A percentile compares a stretch with the other conserved stretches of the same genome.
These are phyloP conservation scores for Poeciliopsis infans DNA, from an alignment of 2,797 vertebrate genomes.

Conservation along the genomic window DNA sequence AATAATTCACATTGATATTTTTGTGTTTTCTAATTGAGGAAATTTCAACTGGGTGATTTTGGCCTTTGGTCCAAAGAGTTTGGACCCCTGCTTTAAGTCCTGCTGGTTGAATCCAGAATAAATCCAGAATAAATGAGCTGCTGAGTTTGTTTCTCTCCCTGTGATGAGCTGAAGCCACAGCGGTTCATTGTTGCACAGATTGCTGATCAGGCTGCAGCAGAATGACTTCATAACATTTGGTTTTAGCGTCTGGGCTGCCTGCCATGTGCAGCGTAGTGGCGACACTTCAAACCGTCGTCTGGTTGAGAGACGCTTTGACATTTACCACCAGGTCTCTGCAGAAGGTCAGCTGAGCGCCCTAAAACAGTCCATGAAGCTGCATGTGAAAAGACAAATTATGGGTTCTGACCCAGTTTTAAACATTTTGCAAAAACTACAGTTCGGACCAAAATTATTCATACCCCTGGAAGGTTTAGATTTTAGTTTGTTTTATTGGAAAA, in stretches of 20 bases:
- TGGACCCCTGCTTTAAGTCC: not conserved
- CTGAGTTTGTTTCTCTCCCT: too few relatives aligned
- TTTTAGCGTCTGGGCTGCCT: not conserved
- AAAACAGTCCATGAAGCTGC: not conserved
- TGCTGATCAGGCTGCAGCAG: not conserved
- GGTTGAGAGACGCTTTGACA: not conserved
- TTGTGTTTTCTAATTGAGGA: too few relatives aligned
- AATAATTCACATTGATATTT: too few relatives aligned
- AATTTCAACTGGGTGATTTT: too few relatives aligned
- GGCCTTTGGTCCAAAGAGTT: too few relatives aligned
- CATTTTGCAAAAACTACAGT: not conserved
- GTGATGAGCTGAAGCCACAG: not conserved
- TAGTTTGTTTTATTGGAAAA: not conserved
- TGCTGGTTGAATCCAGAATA: not conserved
- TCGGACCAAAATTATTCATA: not conserved
- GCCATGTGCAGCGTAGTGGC: not conserved
- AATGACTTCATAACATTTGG: not conserved
- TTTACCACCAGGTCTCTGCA: not conserved
- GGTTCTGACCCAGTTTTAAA: not conserved
- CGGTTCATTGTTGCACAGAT: not conserved
- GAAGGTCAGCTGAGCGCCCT: slow-evolving; percentile 3
- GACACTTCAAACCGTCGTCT: not conserved
- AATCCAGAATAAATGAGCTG: too few relatives aligned
- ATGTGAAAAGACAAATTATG: not conserved
- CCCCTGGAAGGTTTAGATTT: not conserved